Evolutionary conservation across 2,888 invertebrate genomes (phyloP).

Genomic region (Sarcophaga rosellei): DNA sequence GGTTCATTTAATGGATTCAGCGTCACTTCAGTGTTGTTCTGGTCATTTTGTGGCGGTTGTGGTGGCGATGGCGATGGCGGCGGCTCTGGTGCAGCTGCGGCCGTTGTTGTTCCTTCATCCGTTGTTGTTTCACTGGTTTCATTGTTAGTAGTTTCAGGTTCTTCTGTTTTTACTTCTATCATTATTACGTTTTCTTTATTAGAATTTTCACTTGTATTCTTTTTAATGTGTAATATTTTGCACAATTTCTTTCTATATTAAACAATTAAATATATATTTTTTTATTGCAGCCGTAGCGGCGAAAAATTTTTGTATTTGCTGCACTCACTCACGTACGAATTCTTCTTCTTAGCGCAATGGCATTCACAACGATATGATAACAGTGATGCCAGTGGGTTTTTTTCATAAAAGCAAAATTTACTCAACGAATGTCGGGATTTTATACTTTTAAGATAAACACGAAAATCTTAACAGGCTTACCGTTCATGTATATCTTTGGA

Average conservation of each 20-base stretch:
- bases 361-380: constrained; percentile 3
- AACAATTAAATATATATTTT: constrained; percentile 29
- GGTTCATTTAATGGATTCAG: constrained; percentile 63
- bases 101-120: constrained; percentile 11
- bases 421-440: too few species aligned
- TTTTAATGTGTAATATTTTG: constrained; percentile 34
- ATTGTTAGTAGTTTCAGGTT: constrained; percentile 21
- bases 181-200: constrained; percentile 34
- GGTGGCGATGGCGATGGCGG: constrained; percentile 20
- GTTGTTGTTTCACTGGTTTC: constrained; percentile 4
- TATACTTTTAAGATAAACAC: too few species aligned
- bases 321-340: constrained; percentile 56
- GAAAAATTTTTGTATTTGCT: constrained; percentile 64
- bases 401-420: too few species aligned
- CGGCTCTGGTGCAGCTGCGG: constrained; percentile 17
- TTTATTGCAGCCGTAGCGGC: constrained; percentile 63
- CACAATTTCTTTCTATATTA: constrained; percentile 28
- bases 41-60: constrained; percentile 28
- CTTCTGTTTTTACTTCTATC: constrained; percentile 52
- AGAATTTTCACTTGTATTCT: not conserved
- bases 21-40: constrained; percentile 23
- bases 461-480: too few species aligned
- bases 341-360: constrained; percentile 15
- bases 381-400: constrained; percentile 5
- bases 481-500: too few species aligned